Evolutionary conservation across 1,140 invertebrate species (phyloP).

Genomic region (Tenebrio molitor): DNA sequence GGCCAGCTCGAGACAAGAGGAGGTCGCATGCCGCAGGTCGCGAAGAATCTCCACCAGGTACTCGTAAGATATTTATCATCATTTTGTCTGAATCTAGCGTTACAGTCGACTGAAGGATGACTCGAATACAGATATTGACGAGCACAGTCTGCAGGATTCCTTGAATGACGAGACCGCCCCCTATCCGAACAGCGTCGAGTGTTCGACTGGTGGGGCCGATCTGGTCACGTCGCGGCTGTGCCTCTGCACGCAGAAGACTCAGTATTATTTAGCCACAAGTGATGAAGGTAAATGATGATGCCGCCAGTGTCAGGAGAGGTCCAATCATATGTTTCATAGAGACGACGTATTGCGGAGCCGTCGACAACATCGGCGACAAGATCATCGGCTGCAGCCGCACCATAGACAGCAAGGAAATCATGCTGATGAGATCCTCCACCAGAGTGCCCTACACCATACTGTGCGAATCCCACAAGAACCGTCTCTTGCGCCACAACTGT

Average conservation of each 20-base stretch:
- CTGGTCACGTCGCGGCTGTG: slow-evolving; percentile 55
- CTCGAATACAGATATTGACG: background rate
- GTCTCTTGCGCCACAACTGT: slow-evolving; percentile 86
- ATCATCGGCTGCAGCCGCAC: slow-evolving; percentile 62
- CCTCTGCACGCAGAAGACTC: slow-evolving; percentile 54
- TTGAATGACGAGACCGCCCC: background rate
- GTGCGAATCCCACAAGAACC: slow-evolving; percentile 84
- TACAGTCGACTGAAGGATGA: slow-evolving; percentile 26
- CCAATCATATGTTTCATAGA: no score
- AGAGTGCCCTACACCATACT: slow-evolving; percentile 88
- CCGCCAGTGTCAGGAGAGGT: no score
- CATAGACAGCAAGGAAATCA: slow-evolving; percentile 51
- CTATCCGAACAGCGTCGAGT: slow-evolving; percentile 45
- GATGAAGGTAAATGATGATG: slow-evolving; percentile 38
- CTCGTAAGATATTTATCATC: background rate
- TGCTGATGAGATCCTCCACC: slow-evolving; percentile 81
- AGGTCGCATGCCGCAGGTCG: slow-evolving; percentile 50
- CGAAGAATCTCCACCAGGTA: slow-evolving; percentile 52
- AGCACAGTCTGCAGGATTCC: background rate
- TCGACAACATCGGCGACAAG: slow-evolving; percentile 61
- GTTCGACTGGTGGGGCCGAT: slow-evolving; percentile 43
- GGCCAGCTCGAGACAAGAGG: slow-evolving; percentile 2
- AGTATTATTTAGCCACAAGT: slow-evolving; percentile 32
- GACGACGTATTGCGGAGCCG: slow-evolving; percentile 58
- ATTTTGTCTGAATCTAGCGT: slow-evolving; percentile 18